phyloP scores from a whole-genome alignment of 2,888 invertebrate species.

The Eilema sororculum region DNA sequence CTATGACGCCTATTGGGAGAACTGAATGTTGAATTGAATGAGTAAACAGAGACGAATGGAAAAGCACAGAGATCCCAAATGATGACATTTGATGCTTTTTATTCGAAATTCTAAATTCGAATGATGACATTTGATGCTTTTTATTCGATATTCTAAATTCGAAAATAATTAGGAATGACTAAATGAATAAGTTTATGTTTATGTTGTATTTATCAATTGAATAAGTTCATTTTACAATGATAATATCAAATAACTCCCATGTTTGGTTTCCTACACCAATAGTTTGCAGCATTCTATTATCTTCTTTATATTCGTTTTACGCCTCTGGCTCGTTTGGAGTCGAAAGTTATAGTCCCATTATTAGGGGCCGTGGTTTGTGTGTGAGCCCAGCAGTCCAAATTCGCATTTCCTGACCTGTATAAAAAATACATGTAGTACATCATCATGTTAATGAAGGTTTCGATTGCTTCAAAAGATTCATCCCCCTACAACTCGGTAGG shows the following conservation, averaged over 20 bases:
- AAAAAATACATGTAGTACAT: background rate
- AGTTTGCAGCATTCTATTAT: background rate
- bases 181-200: too few relatives aligned
- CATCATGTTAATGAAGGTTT: background rate
- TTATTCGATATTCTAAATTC: too few relatives aligned
- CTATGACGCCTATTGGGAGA: too few relatives aligned
- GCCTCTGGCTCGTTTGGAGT: background rate
- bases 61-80: too few relatives aligned
- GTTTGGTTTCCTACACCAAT: background rate
- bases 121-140: too few relatives aligned
- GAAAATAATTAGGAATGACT: too few relatives aligned
- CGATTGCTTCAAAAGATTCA: background rate
- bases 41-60: too few relatives aligned
- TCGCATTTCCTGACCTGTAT: conserved; percentile 6
- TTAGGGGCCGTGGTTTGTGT: background rate
- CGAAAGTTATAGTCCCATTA: background rate
- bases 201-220: too few relatives aligned
- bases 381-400: conserved; percentile 13
- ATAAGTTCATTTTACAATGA: background rate
- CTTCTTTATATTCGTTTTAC: background rate
- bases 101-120: too few relatives aligned
- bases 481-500: too few relatives aligned
- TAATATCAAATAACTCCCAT: background rate
- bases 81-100: too few relatives aligned
- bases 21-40: too few relatives aligned